Evolutionary conservation across 2,797 vertebrate genomes (phyloP).

Genomic region (Gymnocypris eckloni): DNA sequence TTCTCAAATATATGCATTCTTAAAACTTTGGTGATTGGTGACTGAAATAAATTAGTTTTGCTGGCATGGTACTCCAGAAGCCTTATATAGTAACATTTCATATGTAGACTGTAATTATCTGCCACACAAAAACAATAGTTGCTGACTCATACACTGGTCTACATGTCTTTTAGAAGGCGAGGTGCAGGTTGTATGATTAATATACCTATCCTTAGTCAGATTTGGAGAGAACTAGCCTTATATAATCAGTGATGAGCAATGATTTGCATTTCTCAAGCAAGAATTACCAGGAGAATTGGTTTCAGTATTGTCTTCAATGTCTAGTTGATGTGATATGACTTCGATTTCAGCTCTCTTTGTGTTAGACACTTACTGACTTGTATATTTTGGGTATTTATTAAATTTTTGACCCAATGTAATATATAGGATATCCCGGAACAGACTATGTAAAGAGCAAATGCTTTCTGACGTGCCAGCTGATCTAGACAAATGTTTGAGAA

Average conservation of each 20-base stretch:
- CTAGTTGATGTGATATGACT: not conserved
- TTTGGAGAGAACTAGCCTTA: not conserved
- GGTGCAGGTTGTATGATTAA: not conserved
- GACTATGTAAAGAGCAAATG: not conserved
- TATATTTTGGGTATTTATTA: constrained; percentile 10
- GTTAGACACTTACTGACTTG: not conserved
- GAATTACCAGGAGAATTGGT: not conserved
- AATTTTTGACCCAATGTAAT: not conserved
- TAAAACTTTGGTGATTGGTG: not conserved
- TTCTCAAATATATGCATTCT: not conserved
- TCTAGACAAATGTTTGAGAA: constrained; percentile 15
- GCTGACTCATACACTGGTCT: not conserved
- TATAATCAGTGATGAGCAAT: not conserved
- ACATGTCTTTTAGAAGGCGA: not conserved
- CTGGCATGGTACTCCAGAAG: not conserved
- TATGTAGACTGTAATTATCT: not conserved
- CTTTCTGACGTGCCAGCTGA: not conserved
- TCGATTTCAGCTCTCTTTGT: not conserved
- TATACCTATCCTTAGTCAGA: not conserved
- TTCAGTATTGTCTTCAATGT: not conserved
- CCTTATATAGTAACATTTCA: constrained; percentile 31
- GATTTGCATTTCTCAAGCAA: constrained; percentile 9
- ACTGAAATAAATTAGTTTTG: not conserved
- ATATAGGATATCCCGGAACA: not conserved
- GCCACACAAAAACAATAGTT: not conserved